phyloP scores from a whole-genome alignment of 2,113 vertebrate species.

The Thomomys bottae region DNA sequence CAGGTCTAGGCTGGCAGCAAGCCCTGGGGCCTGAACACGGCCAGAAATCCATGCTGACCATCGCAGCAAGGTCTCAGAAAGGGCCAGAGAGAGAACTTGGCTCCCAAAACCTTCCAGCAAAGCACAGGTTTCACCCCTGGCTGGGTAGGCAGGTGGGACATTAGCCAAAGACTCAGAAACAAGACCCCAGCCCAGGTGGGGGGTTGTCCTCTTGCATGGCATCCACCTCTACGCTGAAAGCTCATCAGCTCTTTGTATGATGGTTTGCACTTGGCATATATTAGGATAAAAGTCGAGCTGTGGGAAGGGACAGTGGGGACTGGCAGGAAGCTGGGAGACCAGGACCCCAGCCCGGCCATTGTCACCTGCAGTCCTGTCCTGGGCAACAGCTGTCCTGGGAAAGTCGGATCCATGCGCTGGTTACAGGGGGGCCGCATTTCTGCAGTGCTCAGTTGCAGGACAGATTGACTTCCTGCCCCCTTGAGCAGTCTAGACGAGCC shows the following conservation, averaged over 20 bases:
- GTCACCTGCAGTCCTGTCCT: accelerated
- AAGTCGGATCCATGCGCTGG: accelerated
- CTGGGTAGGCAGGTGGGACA: background rate
- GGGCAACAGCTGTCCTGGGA: background rate
- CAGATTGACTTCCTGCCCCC: background rate
- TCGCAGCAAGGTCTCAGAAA: accelerated
- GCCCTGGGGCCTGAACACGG: background rate
- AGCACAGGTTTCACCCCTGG: background rate
- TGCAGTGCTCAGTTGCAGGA: accelerated
- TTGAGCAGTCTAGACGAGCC: background rate
- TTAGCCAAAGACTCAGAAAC: background rate
- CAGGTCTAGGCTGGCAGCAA: background rate
- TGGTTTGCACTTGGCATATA: accelerated
- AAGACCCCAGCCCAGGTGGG: background rate
- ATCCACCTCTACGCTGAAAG: background rate
- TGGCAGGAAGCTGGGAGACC: background rate
- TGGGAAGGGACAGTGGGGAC: background rate
- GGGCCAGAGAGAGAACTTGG: background rate
- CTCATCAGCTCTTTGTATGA: accelerated
- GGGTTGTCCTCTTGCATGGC: too few relatives aligned
- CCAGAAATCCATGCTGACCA: background rate
- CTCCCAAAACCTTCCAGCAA: background rate
- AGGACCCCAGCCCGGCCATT: background rate
- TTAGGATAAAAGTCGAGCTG: too few relatives aligned
- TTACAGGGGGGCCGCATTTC: accelerated